phyloP scores from a whole-genome alignment of 2,888 invertebrate genomes.

The Oligia latruncula region DNA sequence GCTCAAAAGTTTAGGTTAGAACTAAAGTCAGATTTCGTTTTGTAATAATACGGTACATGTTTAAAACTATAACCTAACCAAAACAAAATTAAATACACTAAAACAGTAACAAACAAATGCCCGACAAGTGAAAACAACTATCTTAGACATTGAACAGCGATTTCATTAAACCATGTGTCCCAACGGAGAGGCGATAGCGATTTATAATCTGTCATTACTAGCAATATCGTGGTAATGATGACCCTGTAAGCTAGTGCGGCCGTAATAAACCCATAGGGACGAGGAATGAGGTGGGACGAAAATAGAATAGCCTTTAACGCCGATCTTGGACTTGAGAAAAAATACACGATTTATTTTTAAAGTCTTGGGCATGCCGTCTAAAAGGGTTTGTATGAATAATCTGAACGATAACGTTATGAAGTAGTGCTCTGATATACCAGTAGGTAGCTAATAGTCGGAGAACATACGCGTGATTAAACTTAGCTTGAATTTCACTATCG shows the following conservation, averaged over 20 bases:
- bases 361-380: neutral
- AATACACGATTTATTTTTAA: slow-evolving; percentile 15
- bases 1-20: no score
- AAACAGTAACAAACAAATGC: slow-evolving; percentile 14
- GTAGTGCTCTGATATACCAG: neutral
- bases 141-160: slow-evolving; percentile 24
- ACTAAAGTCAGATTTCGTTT: no score
- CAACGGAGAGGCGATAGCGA: slow-evolving; percentile 22
- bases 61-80: neutral
- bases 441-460: neutral
- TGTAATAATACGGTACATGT: no score
- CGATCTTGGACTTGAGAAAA: slow-evolving; percentile 5
- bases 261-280: slow-evolving; percentile 42
- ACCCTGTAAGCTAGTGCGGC: slow-evolving; percentile 73
- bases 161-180: slow-evolving; percentile 17
- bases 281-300: neutral
- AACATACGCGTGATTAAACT: neutral
- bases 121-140: slow-evolving; percentile 13
- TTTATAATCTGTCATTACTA: slow-evolving; percentile 78
- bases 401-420: neutral
- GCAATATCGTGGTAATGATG: slow-evolving; percentile 83
- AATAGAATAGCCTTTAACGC: slow-evolving; percentile 18
- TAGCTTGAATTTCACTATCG: neutral
- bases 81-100: neutral
- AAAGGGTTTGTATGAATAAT: neutral